Evolutionary conservation across 1,140 invertebrate genomes (phyloP).

Genomic region (Drosophila navojoa): DNA sequence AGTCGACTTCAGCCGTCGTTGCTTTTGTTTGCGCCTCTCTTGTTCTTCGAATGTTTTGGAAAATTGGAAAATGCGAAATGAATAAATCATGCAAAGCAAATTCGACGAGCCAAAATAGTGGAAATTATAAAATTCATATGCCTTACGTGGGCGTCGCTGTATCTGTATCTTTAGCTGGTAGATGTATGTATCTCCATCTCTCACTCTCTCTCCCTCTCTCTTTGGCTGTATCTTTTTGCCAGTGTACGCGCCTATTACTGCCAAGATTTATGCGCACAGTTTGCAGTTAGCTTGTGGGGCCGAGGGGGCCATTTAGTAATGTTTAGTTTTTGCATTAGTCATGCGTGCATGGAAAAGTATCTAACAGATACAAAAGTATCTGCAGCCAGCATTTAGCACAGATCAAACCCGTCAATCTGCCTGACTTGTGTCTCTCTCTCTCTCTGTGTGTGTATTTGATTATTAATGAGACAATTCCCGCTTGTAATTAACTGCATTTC

Average conservation of each 20-base stretch:
- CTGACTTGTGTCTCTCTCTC: constrained; percentile 27
- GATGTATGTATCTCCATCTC: not conserved
- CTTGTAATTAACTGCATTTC: constrained; percentile 65
- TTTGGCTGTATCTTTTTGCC: not conserved
- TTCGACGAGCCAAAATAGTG: constrained; percentile 39
- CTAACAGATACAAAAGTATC: constrained; percentile 13
- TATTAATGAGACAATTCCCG: constrained; percentile 70
- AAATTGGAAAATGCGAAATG: constrained; percentile 17
- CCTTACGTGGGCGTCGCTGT: constrained; percentile 22
- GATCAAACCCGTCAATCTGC: constrained; percentile 33
- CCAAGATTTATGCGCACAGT: constrained; percentile 68
- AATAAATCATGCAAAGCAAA: constrained; percentile 33
- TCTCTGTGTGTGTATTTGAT: constrained; percentile 23
- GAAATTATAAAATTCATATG: constrained; percentile 47
- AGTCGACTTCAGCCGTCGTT: not conserved
- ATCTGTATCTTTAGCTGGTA: not conserved
- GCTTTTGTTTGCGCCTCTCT: not conserved
- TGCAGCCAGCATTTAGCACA: constrained; percentile 5
- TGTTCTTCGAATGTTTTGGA: not conserved
- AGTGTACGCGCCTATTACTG: constrained; percentile 50
- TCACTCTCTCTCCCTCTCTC: not conserved
- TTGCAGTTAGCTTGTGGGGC: constrained; percentile 47
- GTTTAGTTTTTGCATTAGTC: constrained; percentile 60
- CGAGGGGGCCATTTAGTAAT: constrained; percentile 33
- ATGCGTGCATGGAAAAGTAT: constrained; percentile 28